Evolutionary conservation across 2,797 vertebrate genomes (phyloP).

Genomic region (Bovichtus diacanthus): DNA sequence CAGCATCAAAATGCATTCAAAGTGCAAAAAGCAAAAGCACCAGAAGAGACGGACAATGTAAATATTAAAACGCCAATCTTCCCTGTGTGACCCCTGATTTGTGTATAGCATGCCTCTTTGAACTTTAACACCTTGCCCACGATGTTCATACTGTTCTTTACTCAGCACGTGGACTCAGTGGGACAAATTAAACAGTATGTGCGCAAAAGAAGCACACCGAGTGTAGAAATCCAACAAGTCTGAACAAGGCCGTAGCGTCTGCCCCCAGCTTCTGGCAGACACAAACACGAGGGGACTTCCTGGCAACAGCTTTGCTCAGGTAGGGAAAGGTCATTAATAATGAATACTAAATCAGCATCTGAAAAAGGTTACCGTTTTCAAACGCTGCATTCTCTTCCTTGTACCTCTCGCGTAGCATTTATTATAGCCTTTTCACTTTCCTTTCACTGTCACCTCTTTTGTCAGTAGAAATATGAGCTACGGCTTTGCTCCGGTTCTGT

Average conservation of each 20-base stretch:
- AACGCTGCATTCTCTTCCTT: constrained; percentile 65
- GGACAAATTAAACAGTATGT: constrained; percentile 75
- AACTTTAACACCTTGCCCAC: constrained; percentile 63
- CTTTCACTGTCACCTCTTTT: constrained; percentile 78
- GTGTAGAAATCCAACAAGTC: constrained; percentile 70
- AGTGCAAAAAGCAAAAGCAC: no score
- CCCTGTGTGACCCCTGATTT: constrained; percentile 63
- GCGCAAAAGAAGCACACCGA: constrained; percentile 58
- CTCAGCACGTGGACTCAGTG: constrained; percentile 58
- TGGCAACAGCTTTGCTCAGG: constrained; percentile 78
- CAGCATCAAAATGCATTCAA: no score
- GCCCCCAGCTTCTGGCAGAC: constrained; percentile 67
- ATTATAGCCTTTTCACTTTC: constrained; percentile 79
- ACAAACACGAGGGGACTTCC: constrained; percentile 74
- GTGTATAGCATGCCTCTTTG: constrained; percentile 61
- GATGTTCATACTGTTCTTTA: constrained; percentile 61
- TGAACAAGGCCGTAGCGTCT: constrained; percentile 68
- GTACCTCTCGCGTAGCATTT: constrained; percentile 77
- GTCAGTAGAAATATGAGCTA: constrained; percentile 76
- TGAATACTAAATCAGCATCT: constrained; percentile 81
- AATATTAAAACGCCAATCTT: constrained; percentile 47
- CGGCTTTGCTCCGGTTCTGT: constrained; percentile 68
- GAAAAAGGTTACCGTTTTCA: constrained; percentile 81
- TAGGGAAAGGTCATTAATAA: constrained; percentile 84
- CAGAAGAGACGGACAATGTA: constrained; percentile 35